These are phyloP conservation scores for Sternotherus odoratus DNA, from an alignment of 2,797 vertebrate species.

Conservation along the genomic window DNA sequence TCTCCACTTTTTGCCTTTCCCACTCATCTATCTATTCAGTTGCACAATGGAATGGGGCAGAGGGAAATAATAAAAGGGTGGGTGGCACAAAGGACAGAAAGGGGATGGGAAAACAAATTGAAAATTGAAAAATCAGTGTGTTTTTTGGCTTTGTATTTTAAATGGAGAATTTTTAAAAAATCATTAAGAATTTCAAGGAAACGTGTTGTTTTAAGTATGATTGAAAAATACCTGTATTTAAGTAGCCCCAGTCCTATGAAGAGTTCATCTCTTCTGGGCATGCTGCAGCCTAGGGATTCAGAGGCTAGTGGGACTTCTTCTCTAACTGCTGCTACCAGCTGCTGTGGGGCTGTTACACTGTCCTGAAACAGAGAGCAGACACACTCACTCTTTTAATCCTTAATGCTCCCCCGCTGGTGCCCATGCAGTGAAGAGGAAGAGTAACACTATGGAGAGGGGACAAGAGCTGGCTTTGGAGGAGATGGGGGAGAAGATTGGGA, in stretches of 20 bases:
- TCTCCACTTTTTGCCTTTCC: neutral
- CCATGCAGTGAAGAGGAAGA: neutral
- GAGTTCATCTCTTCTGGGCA: neutral
- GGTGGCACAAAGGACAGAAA: neutral
- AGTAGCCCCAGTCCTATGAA: neutral
- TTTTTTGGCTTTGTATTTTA: neutral
- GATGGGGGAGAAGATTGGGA: neutral
- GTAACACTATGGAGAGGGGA: neutral
- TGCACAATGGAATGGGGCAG: neutral
- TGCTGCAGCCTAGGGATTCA: neutral
- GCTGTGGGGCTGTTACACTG: neutral
- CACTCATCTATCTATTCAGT: neutral
- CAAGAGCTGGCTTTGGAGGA: neutral
- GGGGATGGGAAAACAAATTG: neutral
- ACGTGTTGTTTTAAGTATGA: neutral
- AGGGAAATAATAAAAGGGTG: neutral
- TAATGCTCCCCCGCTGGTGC: too few species aligned
- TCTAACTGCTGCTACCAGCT: neutral
- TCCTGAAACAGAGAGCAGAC: neutral
- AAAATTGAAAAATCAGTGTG: neutral
- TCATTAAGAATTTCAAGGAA: neutral
- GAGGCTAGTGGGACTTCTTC: too few species aligned
- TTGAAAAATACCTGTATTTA: neutral
- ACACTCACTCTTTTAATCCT: too few species aligned
- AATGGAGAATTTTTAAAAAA: neutral